Evolutionary conservation across 2,888 invertebrate species (phyloP), one percentile per base, ranked within the genome.

Genomic region (Mongoloraphidia duomilia): DNA sequence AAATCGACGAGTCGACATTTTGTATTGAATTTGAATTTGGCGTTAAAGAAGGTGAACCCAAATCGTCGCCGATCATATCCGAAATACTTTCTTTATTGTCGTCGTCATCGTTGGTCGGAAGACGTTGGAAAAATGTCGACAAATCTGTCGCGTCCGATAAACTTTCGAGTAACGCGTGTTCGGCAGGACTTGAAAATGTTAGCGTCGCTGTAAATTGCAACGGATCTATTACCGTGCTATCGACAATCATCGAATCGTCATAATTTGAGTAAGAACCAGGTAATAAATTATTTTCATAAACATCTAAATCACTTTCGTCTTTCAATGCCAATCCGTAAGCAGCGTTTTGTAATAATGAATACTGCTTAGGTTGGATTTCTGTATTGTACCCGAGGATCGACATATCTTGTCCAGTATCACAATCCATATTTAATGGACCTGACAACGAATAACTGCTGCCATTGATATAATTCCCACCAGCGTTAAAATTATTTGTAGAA

Each of bases 201-300:
- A 90, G 65, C 0, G 87, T 86, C 3, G 85, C 86, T 9, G 84
- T 82, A 63, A 90, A 88, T 59, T 87, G 88, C 44, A 86, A 71
- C 34, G 86, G 86, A 66, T 89, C 88, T 38, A 87, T 85, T 2
- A 82, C 79, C 33, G 79, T 77, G 37, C 82, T 82, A 61, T 87
- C 87, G 11, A 86, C 85, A 74, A 89, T 88, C 77, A 90, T 86
- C 8, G 85, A 80, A 57, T 85, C 85, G 56, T 83, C 84, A 59
- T 85, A 86, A 57, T 75, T 75, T 38, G 74, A 74, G 55, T 74
- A 74, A 10, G 69, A 66, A 38, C 75, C 74, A 56, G 78, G 72
- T 39, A 73, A 70, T 52, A 77, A 70, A 51, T 80, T 79, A 34
- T 74, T 74, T 59, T 83, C 82, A 64, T 86, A 87, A 13, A 67